Conservation (phyloP, 2,113 vertebrate species). For the Arenaria interpres region DNA sequence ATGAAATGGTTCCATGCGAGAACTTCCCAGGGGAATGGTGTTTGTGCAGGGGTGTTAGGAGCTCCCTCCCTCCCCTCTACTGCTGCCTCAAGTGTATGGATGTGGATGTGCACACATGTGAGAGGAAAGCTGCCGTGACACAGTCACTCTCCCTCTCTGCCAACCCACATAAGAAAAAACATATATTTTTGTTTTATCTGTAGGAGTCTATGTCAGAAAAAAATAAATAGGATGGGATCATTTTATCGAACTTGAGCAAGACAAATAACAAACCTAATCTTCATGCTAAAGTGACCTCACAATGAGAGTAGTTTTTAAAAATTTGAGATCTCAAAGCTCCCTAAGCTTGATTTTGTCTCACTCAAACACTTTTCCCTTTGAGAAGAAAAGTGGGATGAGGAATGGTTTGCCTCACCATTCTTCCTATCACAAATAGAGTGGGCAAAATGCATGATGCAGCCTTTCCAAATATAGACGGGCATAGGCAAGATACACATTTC, state of each 20-base stretch:
- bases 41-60: not conserved
- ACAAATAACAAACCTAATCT: not conserved
- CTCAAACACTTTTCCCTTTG: not conserved
- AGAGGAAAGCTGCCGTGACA: not conserved
- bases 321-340: not conserved
- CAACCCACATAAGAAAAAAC: not conserved
- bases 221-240: not conserved
- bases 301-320: not conserved
- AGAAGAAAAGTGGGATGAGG: not conserved
- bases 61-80: not conserved
- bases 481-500: not conserved
- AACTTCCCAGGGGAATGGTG: not conserved
- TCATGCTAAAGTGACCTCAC: not conserved
- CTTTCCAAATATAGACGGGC: not conserved
- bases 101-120: rapidly evolving
- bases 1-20: not conserved
- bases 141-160: not conserved
- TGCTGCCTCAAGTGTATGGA: not conserved
- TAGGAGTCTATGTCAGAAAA: not conserved
- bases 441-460: not conserved
- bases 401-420: not conserved
- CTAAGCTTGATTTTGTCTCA: not conserved
- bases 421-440: not conserved
- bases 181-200: not conserved
- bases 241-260: not conserved